phyloP scores from a whole-genome alignment of 1,140 invertebrate species.

The Spodoptera frugiperda region DNA sequence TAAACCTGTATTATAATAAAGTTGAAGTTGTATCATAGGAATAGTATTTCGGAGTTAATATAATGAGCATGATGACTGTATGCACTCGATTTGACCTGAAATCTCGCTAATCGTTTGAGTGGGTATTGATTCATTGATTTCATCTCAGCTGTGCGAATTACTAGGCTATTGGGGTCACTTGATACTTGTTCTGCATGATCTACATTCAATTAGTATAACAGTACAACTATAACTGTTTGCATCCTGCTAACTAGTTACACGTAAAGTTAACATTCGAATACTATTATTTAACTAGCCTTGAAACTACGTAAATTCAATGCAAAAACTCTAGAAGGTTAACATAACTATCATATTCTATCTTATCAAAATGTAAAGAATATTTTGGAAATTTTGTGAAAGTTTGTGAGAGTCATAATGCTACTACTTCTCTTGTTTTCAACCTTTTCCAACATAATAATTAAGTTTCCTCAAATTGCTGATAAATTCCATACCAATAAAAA shows the following conservation, averaged over 20 bases:
- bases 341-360: not conserved
- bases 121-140: conserved; percentile 21
- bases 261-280: not conserved
- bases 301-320: not conserved
- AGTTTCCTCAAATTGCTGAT: too few species aligned
- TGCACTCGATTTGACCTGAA: not conserved
- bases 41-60: not conserved
- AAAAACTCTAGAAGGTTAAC: not conserved
- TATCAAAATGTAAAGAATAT: not conserved
- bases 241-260: conserved; percentile 16
- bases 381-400: too few species aligned
- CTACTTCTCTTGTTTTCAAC: too few species aligned
- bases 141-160: conserved; percentile 25
- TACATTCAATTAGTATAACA: conserved; percentile 34
- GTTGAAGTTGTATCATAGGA: not conserved
- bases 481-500: too few species aligned
- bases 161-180: conserved; percentile 37
- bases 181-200: conserved; percentile 18
- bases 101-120: not conserved
- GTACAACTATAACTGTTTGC: conserved; percentile 16
- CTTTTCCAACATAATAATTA: too few species aligned
- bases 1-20: not conserved
- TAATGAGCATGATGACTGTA: not conserved
- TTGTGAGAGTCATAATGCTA: too few species aligned
- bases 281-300: conserved; percentile 19